Evolutionary conservation across 2,113 vertebrate genomes (phyloP).

Genomic region (Cynopterus brachyotis): DNA sequence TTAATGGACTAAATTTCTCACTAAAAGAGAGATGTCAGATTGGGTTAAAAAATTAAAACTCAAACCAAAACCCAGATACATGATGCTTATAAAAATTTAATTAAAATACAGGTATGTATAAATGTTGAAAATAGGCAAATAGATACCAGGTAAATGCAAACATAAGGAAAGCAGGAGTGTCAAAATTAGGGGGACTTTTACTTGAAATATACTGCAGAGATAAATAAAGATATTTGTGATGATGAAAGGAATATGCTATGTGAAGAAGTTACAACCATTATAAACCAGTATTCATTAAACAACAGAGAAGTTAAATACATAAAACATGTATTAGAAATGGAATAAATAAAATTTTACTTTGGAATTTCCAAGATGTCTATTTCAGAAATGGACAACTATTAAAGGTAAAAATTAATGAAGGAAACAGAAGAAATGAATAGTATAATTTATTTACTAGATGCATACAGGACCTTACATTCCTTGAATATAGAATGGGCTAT

Average conservation of each 20-base stretch:
- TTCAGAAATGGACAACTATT: neutral
- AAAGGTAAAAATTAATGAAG: neutral
- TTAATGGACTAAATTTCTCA: neutral
- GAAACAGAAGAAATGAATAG: neutral
- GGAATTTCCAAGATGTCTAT: neutral
- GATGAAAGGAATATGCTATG: neutral
- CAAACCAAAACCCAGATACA: neutral
- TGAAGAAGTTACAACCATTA: neutral
- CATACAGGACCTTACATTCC: neutral
- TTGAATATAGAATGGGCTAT: neutral
- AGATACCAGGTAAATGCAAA: neutral
- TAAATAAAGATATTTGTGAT: neutral
- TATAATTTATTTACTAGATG: neutral
- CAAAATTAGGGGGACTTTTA: neutral
- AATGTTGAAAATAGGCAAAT: constrained; percentile 22
- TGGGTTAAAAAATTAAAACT: constrained; percentile 7
- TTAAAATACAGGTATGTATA: constrained; percentile 7
- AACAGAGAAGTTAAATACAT: neutral
- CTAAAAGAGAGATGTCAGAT: neutral
- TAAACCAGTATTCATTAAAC: neutral
- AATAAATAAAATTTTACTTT: constrained; percentile 12
- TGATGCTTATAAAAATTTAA: neutral
- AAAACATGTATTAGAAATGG: neutral
- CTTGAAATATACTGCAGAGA: neutral
- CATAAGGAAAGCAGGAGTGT: neutral